Conservation (phyloP, 2,113 vertebrate species). For the Gorsachius goisagi region DNA sequence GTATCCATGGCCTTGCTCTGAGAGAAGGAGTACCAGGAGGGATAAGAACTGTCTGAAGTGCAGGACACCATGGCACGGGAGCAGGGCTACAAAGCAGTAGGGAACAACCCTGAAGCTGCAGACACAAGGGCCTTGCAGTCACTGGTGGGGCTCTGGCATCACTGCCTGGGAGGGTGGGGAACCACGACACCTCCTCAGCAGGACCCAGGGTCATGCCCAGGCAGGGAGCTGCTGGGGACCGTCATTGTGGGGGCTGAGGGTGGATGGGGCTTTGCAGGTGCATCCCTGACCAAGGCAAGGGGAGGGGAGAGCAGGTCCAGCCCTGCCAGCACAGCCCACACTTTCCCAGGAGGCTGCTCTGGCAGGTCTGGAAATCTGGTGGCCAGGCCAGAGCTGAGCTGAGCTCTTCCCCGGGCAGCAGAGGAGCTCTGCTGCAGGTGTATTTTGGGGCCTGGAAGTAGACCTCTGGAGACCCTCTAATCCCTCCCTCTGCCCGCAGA, state of each 20-base stretch:
- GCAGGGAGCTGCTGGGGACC: background rate
- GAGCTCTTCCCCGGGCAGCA: background rate
- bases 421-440: background rate
- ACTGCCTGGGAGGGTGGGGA: background rate
- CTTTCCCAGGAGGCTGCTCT: background rate
- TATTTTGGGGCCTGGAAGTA: background rate
- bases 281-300: background rate
- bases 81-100: background rate
- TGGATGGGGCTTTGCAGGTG: background rate
- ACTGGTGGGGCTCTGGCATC: background rate
- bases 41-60: background rate
- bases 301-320: background rate
- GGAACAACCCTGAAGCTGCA: background rate
- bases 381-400: background rate
- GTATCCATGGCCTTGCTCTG: background rate
- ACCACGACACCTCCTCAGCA: background rate
- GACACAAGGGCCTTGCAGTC: background rate
- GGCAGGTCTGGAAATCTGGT: fast-evolving
- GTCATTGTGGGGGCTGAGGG: background rate
- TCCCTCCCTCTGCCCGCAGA: background rate
- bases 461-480: background rate
- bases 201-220: too few species aligned
- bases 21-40: too few species aligned
- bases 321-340: background rate
- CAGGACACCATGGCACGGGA: background rate